Evolutionary conservation across 2,113 vertebrate species (phyloP).

Genomic region (Terrapene triunguis): DNA sequence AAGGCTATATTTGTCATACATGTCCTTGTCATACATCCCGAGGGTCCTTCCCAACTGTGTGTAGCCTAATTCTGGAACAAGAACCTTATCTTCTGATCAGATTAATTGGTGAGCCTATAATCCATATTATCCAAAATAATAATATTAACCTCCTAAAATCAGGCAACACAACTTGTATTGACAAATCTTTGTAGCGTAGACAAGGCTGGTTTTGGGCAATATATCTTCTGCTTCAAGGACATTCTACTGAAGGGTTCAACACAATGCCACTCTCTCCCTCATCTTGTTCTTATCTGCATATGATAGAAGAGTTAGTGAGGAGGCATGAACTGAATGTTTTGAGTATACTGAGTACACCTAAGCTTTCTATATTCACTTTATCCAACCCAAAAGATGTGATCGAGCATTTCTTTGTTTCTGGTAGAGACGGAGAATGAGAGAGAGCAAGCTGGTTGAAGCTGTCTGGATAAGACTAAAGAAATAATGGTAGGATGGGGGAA

Average conservation of each 20-base stretch:
- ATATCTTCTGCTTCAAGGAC: background rate
- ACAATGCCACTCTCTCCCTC: background rate
- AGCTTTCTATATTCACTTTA: background rate
- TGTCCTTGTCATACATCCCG: no score
- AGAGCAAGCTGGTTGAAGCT: background rate
- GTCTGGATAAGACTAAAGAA: background rate
- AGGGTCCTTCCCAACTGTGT: no score
- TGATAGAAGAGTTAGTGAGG: background rate
- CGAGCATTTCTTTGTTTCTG: background rate
- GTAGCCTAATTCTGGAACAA: no score
- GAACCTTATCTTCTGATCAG: no score
- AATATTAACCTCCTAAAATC: no score
- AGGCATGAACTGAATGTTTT: background rate
- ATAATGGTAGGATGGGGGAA: background rate
- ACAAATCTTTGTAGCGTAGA: no score
- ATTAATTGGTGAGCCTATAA: no score
- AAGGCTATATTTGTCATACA: no score
- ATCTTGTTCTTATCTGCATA: background rate
- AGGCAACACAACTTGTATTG: no score
- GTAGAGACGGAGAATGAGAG: background rate
- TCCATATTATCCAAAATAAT: no score
- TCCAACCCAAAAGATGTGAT: background rate
- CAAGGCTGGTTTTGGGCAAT: background rate
- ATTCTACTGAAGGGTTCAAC: background rate
- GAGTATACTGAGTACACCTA: background rate